Conservation (phyloP, 2,888 invertebrate genomes). For the Scrobipalpa costella region DNA sequence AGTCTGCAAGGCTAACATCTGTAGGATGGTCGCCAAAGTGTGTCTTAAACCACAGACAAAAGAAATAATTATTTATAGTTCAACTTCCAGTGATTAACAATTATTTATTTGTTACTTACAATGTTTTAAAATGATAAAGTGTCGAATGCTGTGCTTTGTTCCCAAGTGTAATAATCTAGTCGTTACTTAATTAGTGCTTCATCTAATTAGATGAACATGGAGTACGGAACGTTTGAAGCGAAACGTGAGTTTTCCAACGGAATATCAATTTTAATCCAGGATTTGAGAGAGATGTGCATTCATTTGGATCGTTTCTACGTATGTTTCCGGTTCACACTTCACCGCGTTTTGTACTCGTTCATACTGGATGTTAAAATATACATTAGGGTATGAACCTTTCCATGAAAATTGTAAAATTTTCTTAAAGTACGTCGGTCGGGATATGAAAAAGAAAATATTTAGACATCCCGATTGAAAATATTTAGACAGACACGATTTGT, state of each 20-base stretch:
- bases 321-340: constrained; percentile 11
- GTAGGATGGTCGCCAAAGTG: neutral
- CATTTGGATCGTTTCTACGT: neutral
- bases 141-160: neutral
- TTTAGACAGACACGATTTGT: too few species aligned
- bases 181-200: constrained; percentile 10
- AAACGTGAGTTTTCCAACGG: constrained; percentile 22
- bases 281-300: constrained; percentile 2
- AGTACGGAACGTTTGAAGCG: constrained; percentile 23
- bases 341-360: constrained; percentile 5
- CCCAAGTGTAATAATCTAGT: neutral
- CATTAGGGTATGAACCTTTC: too few species aligned
- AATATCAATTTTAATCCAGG: constrained; percentile 12
- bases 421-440: too few species aligned
- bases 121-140: too few species aligned
- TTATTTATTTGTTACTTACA: too few species aligned
- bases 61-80: neutral
- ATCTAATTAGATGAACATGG: constrained; percentile 11
- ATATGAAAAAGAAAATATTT: too few species aligned
- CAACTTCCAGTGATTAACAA: neutral
- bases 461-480: too few species aligned
- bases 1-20: constrained; percentile 15
- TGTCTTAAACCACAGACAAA: neutral
- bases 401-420: too few species aligned
- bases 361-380: neutral